These are phyloP conservation scores for Oscheius sp. DNA, from an alignment of 2,888 invertebrate species.

Conservation along the genomic window DNA sequence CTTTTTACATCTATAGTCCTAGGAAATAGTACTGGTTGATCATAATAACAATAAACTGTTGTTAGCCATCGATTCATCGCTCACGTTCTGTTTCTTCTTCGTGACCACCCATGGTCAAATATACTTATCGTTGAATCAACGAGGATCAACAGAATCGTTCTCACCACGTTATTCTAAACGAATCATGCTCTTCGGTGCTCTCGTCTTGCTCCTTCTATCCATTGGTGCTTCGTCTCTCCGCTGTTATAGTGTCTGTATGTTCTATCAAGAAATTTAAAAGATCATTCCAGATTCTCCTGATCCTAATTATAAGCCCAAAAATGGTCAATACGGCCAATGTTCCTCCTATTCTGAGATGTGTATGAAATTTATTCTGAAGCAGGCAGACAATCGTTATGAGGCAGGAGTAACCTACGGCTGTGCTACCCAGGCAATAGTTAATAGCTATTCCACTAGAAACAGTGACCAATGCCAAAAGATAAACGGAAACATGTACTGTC, in stretches of 20 bases:
- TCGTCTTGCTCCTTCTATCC: not conserved
- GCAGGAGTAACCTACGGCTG: not conserved
- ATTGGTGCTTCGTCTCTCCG: not conserved
- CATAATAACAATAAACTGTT: not conserved
- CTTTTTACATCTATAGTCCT: not conserved
- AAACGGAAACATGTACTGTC: not conserved
- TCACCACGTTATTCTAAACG: not conserved
- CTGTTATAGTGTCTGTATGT: not conserved
- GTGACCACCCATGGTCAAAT: too few species aligned
- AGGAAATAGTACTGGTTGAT: constrained; percentile 4
- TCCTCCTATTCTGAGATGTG: not conserved
- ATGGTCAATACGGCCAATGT: not conserved
- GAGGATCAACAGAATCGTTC: not conserved
- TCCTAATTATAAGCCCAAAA: not conserved
- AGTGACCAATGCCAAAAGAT: not conserved
- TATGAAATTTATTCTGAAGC: not conserved
- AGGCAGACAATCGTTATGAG: not conserved
- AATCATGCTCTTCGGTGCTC: too few species aligned
- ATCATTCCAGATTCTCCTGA: not conserved
- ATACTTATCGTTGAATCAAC: not conserved
- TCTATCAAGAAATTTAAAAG: not conserved
- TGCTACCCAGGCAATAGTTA: not conserved
- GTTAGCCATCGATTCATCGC: not conserved
- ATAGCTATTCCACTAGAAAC: not conserved
- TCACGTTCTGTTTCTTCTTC: not conserved